These are phyloP conservation scores for Coenonympha glycerion DNA, from an alignment of 2,888 invertebrate genomes.

Conservation along the genomic window DNA sequence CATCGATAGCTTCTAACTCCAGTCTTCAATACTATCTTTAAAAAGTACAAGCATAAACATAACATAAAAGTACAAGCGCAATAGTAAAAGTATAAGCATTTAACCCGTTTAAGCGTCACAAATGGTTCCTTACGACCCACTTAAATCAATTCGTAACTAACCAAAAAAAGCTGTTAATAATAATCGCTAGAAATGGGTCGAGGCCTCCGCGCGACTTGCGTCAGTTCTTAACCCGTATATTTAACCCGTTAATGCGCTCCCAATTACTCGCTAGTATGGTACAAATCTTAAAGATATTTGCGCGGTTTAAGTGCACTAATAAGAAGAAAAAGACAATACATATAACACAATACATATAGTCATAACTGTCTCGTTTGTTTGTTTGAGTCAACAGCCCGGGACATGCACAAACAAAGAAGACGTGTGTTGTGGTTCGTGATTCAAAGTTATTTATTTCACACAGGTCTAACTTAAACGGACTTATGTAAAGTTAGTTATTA, in stretches of 20 bases:
- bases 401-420: too few relatives aligned
- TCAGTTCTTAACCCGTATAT: constrained; percentile 13
- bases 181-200: constrained; percentile 1
- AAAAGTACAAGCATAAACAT: too few relatives aligned
- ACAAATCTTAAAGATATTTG: not conserved
- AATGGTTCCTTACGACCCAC: not conserved
- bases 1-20: too few relatives aligned
- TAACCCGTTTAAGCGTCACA: not conserved
- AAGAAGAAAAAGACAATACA: not conserved
- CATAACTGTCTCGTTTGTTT: too few relatives aligned
- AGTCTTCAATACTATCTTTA: too few relatives aligned
- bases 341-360: too few relatives aligned
- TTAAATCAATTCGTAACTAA: not conserved
- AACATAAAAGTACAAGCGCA: too few relatives aligned
- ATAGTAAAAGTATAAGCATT: too few relatives aligned
- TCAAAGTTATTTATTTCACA: too few relatives aligned
- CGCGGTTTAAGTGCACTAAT: not conserved
- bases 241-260: constrained; percentile 3
- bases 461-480: too few relatives aligned
- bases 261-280: constrained; percentile 1
- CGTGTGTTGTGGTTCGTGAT: too few relatives aligned
- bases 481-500: not conserved
- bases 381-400: too few relatives aligned
- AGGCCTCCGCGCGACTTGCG: constrained; percentile 3
- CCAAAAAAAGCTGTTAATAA: constrained; percentile 3